phyloP scores from a whole-genome alignment of 2,797 vertebrate species.

The Scolopax bukidnonensis region DNA sequence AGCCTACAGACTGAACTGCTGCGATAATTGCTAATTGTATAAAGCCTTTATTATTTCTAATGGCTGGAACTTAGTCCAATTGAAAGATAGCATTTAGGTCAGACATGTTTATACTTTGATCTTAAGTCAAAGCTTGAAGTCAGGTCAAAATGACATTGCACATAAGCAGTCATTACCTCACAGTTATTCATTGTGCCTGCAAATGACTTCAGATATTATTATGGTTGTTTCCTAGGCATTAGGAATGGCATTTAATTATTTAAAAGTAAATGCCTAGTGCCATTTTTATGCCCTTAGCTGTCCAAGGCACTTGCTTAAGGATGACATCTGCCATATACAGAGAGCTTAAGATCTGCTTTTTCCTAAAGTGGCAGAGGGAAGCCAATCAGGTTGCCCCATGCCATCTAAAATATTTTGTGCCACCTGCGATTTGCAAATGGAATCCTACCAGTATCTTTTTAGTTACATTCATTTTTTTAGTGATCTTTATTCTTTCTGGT shows the following conservation, averaged over 20 bases:
- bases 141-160: not conserved
- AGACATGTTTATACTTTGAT: not conserved
- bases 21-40: not conserved
- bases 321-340: not conserved
- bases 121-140: not conserved
- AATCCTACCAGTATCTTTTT: not conserved
- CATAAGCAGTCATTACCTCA: not conserved
- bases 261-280: not conserved
- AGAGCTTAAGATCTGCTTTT: not conserved
- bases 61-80: not conserved
- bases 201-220: not conserved
- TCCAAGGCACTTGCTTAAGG: not conserved
- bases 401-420: not conserved
- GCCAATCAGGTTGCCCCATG: not conserved
- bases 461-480: not conserved
- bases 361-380: not conserved
- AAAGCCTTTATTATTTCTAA: not conserved
- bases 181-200: not conserved
- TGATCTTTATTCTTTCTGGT: not conserved
- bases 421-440: not conserved
- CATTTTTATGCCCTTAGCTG: not conserved
- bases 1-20: not conserved
- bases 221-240: not conserved
- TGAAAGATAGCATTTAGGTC: not conserved
- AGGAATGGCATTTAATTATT: not conserved